Conservation (phyloP, 2,113 vertebrate genomes). For the Myotis yumanensis region DNA sequence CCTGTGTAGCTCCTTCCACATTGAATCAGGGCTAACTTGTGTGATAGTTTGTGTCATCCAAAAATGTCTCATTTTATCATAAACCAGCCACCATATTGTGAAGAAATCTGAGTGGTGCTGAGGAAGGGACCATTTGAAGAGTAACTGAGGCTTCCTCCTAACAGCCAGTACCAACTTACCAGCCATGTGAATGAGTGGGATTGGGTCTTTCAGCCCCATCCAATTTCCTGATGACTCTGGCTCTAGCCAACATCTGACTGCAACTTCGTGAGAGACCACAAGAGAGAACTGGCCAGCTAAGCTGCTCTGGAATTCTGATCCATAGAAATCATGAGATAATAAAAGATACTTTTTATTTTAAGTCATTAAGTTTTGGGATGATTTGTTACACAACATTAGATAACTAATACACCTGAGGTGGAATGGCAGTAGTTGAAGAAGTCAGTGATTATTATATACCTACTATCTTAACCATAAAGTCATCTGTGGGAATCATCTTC, state of each 20-base stretch:
- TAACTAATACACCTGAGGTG: neutral
- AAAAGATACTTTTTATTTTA: neutral
- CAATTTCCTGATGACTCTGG: neutral
- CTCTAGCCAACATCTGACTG: neutral
- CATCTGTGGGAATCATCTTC: neutral
- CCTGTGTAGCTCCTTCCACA: neutral
- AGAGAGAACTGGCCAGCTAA: neutral
- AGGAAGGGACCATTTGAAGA: neutral
- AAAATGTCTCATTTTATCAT: neutral
- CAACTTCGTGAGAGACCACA: neutral
- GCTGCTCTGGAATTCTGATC: constrained; percentile 1
- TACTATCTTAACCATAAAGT: neutral
- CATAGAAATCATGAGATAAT: neutral
- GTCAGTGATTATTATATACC: neutral
- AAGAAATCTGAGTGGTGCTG: neutral
- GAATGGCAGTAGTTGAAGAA: neutral
- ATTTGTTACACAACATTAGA: neutral
- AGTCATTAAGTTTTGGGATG: neutral
- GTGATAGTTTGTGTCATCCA: neutral
- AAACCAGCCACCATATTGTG: neutral
- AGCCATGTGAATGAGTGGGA: neutral
- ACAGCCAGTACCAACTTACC: neutral
- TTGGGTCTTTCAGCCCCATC: neutral
- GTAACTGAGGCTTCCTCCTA: neutral
- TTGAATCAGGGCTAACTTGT: neutral